A percentile compares a stretch with the other conserved stretches of the same genome.
Conservation (phyloP, 1,140 invertebrate genomes). For the Drosophila willistoni region DNA sequence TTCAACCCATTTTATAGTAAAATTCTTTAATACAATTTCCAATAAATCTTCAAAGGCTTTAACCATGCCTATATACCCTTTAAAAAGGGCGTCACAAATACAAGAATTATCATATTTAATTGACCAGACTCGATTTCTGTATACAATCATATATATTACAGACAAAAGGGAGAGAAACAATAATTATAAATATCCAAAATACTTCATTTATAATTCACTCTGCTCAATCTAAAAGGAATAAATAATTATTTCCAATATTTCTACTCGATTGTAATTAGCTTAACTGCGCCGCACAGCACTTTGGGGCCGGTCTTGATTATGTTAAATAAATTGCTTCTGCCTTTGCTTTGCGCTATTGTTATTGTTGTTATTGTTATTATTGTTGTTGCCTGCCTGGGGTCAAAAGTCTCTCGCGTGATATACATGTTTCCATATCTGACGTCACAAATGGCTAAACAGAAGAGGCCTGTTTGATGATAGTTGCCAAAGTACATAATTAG, state of each 20-base stretch:
- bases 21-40: too few species aligned
- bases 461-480: neutral
- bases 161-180: neutral
- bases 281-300: slow-evolving; percentile 11
- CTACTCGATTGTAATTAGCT: neutral
- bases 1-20: too few species aligned
- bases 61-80: neutral
- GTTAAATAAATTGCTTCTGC: slow-evolving; percentile 6
- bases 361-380: neutral
- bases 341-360: neutral
- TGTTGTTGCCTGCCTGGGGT: neutral
- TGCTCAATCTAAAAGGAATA: slow-evolving; percentile 6
- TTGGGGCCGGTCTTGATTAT: slow-evolving; percentile 5
- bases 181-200: slow-evolving; percentile 8
- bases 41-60: too few species aligned
- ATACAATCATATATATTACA: neutral
- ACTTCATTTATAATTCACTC: neutral
- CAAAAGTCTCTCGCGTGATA: slow-evolving; percentile 7
- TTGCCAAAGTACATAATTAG: slow-evolving; percentile 2
- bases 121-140: neutral
- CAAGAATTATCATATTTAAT: neutral
- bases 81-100: neutral
- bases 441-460: neutral
- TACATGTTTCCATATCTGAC: slow-evolving; percentile 3
- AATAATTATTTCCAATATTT: slow-evolving; percentile 10